Conservation (phyloP, 2,888 invertebrate species). For the Druceiella hillmani region DNA sequence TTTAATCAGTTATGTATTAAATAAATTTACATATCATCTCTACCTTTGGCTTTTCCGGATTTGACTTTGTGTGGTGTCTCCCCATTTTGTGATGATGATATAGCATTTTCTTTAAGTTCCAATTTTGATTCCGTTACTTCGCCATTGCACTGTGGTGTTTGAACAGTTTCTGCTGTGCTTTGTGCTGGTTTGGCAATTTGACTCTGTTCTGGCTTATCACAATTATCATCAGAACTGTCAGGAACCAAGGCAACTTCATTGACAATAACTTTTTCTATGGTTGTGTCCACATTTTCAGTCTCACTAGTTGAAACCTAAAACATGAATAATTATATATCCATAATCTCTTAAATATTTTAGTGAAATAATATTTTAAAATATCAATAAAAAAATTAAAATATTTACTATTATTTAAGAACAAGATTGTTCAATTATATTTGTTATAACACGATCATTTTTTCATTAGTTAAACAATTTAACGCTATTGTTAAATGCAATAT, state of each 20-base stretch:
- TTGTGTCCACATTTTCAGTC: slow-evolving; percentile 29
- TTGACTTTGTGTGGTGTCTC: slow-evolving; percentile 33
- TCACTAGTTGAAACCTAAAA: slow-evolving; percentile 46
- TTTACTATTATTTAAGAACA: too few relatives aligned
- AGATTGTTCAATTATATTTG: too few relatives aligned
- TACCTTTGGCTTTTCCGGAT: slow-evolving; percentile 40
- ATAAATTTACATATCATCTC: not conserved
- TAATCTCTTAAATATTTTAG: too few relatives aligned
- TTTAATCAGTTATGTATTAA: not conserved
- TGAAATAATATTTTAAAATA: too few relatives aligned
- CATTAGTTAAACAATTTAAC: too few relatives aligned
- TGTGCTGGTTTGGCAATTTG: slow-evolving; percentile 30
- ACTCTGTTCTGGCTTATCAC: slow-evolving; percentile 41
- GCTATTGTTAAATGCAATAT: too few relatives aligned
- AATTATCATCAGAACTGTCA: slow-evolving; percentile 46
- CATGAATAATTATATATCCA: not conserved
- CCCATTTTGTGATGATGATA: slow-evolving; percentile 48
- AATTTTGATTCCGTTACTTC: slow-evolving; percentile 45
- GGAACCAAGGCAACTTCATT: slow-evolving; percentile 35
- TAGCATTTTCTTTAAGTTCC: slow-evolving; percentile 40
- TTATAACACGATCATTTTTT: too few relatives aligned
- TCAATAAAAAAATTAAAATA: too few relatives aligned
- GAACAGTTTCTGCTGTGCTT: slow-evolving; percentile 30
- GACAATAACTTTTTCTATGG: slow-evolving; percentile 30
- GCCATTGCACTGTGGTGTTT: slow-evolving; percentile 34